Base-by-base conservation (phyloP, 2,888 invertebrate species). In the Corbicula japonica region DNA sequence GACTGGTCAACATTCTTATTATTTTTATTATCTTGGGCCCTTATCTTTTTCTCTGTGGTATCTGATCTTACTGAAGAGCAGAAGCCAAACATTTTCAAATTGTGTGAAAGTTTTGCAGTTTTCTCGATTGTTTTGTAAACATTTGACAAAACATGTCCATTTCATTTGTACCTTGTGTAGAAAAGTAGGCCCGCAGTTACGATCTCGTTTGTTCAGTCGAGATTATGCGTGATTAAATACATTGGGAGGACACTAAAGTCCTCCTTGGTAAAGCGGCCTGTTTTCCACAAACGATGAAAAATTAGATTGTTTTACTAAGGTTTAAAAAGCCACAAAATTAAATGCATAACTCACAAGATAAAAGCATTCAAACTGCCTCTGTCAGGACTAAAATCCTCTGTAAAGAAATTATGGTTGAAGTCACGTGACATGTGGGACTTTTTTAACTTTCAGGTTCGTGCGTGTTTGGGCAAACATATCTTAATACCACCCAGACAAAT, bases 71-170 rank as follows among this genome's bases (percentile, higher is more conserved):
- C 58, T 76, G 38, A 54, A 80, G 76, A 68, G 63, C 46, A n/a
- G 12, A 30, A 56, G 46, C 74, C 77, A 83, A 78, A 80, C 80
- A 80, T 83, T 80, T 83, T 80, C 70, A 83, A 73, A 80, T 77
- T 80, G 83, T 83, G 83, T 78, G 83, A 83, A 83, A 75, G 83
- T 80, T 78, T 78, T 72, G 60, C 72, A 68, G 75, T 73, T 80
- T 76, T 76, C 74, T 65, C 71, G 48, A 72, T 50, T 52, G 80
- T 83, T 83, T 83, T 70, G 63, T 58, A 83, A 83, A 83, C 83
- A 80, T 12, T 69, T 62, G 44, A 32, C 68, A 77, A 50, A 83
- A 83, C 83, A 83, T 72, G 83, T 76, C 83, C 74, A 80, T 83
- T 80, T 78, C 46, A 46, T 58, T 34, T 62, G 44, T 62, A 61